Conservation (phyloP, 2,888 invertebrate species). For the Chaetogeoica ovagalla region DNA sequence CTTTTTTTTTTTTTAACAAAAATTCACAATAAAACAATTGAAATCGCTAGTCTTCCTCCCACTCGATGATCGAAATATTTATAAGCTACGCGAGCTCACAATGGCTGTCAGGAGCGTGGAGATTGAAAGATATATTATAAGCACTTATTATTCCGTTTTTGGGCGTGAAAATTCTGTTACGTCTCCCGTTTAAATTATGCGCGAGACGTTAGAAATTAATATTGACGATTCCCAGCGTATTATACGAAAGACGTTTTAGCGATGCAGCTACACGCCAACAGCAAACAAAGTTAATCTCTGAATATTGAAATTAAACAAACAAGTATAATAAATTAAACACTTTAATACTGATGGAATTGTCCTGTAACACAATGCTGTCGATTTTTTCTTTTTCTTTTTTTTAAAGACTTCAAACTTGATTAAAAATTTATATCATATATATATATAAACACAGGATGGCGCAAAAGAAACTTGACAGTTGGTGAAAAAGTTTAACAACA, state of each 20-base stretch:
- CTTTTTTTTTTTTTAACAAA: too few relatives aligned
- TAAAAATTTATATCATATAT: not conserved
- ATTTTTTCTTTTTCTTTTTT: not conserved
- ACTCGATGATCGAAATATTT: too few relatives aligned
- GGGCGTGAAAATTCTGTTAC: not conserved
- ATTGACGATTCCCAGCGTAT: not conserved
- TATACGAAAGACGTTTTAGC: not conserved
- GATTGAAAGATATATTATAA: not conserved
- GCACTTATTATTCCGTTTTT: not conserved
- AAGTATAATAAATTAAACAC: conserved; percentile 10
- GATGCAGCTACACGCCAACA: not conserved
- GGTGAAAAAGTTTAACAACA: too few relatives aligned
- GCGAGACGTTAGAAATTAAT: conserved; percentile 2
- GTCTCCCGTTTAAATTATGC: not conserved
- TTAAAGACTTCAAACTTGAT: not conserved
- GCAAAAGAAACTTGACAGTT: too few relatives aligned
- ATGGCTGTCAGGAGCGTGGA: too few relatives aligned
- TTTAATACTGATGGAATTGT: not conserved
- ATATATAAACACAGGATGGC: not conserved
- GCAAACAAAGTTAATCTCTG: conserved; percentile 8
- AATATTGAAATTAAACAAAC: conserved; percentile 27
- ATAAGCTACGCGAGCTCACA: too few relatives aligned
- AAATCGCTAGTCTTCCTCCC: too few relatives aligned
- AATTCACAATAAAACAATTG: too few relatives aligned
- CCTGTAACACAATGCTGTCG: not conserved